phyloP scores from a whole-genome alignment of 2,113 vertebrate genomes.

The Forbesichthys papilliferus region DNA sequence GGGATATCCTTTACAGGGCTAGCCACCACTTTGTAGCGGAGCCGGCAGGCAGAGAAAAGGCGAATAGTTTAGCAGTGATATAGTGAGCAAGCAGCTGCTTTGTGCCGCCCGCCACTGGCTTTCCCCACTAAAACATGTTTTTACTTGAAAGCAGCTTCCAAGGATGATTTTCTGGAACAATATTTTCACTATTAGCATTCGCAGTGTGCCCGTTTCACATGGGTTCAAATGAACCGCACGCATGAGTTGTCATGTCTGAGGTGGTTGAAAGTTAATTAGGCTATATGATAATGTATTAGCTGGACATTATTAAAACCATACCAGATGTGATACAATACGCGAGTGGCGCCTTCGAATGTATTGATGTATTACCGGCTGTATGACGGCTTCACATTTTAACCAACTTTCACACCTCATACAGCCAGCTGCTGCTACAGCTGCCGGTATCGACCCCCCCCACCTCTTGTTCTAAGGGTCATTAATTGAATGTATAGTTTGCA shows the following conservation, averaged over 20 bases:
- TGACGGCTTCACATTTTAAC: not conserved
- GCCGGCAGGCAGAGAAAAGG: slow-evolving; percentile 45
- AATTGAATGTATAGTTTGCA: slow-evolving; percentile 73
- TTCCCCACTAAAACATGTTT: slow-evolving; percentile 43
- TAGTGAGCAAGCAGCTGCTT: slow-evolving; percentile 70
- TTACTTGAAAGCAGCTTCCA: slow-evolving; percentile 53
- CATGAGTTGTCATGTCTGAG: slow-evolving; percentile 33
- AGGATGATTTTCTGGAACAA: not conserved
- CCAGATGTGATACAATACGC: not conserved
- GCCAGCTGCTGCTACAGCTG: slow-evolving; percentile 31
- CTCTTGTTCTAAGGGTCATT: slow-evolving; percentile 28
- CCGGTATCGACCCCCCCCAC: not conserved
- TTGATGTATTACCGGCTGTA: not conserved
- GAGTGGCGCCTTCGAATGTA: slow-evolving; percentile 5
- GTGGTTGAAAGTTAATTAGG: slow-evolving; percentile 45
- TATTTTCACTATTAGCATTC: too few relatives aligned
- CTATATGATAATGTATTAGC: slow-evolving; percentile 38
- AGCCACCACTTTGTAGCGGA: slow-evolving; percentile 54
- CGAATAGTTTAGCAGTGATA: slow-evolving; percentile 69
- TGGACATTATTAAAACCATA: slow-evolving; percentile 13
- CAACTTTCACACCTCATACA: slow-evolving; percentile 8
- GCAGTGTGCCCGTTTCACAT: too few relatives aligned
- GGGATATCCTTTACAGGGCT: slow-evolving; percentile 69
- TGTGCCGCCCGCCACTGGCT: slow-evolving; percentile 49
- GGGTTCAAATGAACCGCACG: too few relatives aligned